Evolutionary conservation across 2,113 vertebrate genomes (phyloP).

Genomic region (Brachirus orientalis): DNA sequence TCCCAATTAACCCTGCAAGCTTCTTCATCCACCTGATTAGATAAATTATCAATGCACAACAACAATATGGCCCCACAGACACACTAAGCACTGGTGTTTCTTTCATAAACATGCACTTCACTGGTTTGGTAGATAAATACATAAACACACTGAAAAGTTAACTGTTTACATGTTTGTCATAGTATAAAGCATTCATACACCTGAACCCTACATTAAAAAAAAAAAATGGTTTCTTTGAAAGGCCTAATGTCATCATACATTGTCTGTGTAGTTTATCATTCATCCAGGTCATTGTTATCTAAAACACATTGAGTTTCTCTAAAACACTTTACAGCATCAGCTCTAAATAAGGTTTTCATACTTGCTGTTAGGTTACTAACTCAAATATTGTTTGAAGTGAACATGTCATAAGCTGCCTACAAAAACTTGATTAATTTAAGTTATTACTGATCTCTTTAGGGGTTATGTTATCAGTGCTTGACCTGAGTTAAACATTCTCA

Average conservation of each 20-base stretch:
- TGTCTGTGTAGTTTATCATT: no score
- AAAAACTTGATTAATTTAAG: no score
- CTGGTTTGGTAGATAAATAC: not conserved
- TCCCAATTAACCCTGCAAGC: constrained; percentile 81
- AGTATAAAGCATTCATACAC: no score
- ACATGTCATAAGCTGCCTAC: no score
- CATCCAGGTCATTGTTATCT: no score
- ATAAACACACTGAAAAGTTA: not conserved
- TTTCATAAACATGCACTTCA: constrained; percentile 36
- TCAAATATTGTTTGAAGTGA: no score
- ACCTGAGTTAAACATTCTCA: constrained; percentile 84
- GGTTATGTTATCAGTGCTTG: constrained; percentile 75
- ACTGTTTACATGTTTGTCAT: not conserved
- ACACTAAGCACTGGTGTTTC: constrained; percentile 27
- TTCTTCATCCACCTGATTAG: constrained; percentile 79
- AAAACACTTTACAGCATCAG: no score
- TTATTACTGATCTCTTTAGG: constrained; percentile 47
- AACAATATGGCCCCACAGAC: constrained; percentile 61
- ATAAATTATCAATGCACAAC: constrained; percentile 76
- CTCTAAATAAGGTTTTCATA: no score
- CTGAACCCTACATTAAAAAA: not conserved
- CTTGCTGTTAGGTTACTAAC: no score
- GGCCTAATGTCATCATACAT: not conserved
- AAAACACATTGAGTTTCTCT: no score
- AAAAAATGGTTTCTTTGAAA: not conserved